Evolutionary conservation across 2,888 invertebrate genomes (phyloP), one percentile per base, ranked within the genome.

Genomic region (Eledona agricola): DNA sequence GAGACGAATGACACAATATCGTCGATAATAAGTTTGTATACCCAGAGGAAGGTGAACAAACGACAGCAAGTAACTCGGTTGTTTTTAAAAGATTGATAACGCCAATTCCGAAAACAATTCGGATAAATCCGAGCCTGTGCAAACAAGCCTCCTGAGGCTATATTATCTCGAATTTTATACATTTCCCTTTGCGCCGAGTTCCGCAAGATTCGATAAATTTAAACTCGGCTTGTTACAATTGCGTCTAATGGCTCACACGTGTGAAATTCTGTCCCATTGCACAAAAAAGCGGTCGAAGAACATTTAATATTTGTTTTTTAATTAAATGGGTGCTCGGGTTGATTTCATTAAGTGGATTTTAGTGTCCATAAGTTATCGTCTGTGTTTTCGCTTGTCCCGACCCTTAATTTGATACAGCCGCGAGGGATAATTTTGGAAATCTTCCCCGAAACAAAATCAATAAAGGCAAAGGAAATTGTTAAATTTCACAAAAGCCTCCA

Each of bases 11-110:
- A 57, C 37, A 57, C 50, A 53, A 57, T 57, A 57, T 53, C 53
- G 32, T 45, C 50, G 53, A 57, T 53, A 57, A 57, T 57, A 50
- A 57, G 53, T 57, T 57, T 31, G 42, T 57, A 57, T 57, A 57
- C 57, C 57, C 57, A 50, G 22, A 58, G 59, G 57, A 59, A 57
- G 46, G 57, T 58, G 59, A 58, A 59, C 55, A 59, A 59, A 59
- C 52, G 57, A 50, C 52, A 31, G 40, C 34, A 49, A 43, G 49
- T 46, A 53, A 59, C 42, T 59, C 52, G 42, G 55, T 51, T 57
- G 49, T 55, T 54, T 54, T 49, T 51, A 47, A 56, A 60, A 58
- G 60, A 60, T 58, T 58, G 60, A 58, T 60, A 58, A 51, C 29
- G 34, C 47, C 56, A 60, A 56, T 60, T 58, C 42, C 42, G 35